Evolutionary conservation across 2,888 invertebrate genomes (phyloP), one percentile per base, ranked within the genome.

Genomic region (Drosophila pegasa): DNA sequence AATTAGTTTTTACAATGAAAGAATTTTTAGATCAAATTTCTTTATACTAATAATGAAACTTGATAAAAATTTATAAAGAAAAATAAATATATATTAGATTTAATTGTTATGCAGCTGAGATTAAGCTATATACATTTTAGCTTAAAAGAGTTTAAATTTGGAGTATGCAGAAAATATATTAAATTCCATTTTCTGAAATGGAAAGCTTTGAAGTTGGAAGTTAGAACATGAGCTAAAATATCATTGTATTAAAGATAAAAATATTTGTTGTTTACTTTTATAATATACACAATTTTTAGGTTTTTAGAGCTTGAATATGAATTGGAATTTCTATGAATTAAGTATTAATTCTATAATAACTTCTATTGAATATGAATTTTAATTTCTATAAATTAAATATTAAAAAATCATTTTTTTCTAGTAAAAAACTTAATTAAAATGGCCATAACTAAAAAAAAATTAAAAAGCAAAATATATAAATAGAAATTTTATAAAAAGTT

Each of bases 341-440:
- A 29, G 7, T 7, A 2, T 29, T 29, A 29, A 29, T 7, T 4
- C 6, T n/a, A n/a, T n/a, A n/a, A n/a, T n/a, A n/a, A n/a, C n/a
- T n/a, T n/a, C n/a, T n/a, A n/a, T n/a, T n/a, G n/a, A n/a, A n/a
- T n/a, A n/a, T n/a, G n/a, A n/a, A n/a, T n/a, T n/a, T n/a, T n/a
- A n/a, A n/a, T 25, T 25, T 25, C 25, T 25, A 4, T 8, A n/a
- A 35, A 45, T 48, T 22, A n/a, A 43, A 25, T 41, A n/a, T n/a
- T n/a, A 41, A 0, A 2, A 14, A 40, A 27, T 16, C 29, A 27
- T 16, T 5, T 16, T 10, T 31, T 31, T 41, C 18, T 6, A 10
- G n/a, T 31, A 55, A 22, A 31, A 1, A 20, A 43, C 18, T 70
- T 61, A 50, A 48, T 18, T 56, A 48, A 50, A 41, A 43, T 47